Evolutionary conservation across 2,797 vertebrate species (phyloP).

Genomic region (Linurgus olivaceus): DNA sequence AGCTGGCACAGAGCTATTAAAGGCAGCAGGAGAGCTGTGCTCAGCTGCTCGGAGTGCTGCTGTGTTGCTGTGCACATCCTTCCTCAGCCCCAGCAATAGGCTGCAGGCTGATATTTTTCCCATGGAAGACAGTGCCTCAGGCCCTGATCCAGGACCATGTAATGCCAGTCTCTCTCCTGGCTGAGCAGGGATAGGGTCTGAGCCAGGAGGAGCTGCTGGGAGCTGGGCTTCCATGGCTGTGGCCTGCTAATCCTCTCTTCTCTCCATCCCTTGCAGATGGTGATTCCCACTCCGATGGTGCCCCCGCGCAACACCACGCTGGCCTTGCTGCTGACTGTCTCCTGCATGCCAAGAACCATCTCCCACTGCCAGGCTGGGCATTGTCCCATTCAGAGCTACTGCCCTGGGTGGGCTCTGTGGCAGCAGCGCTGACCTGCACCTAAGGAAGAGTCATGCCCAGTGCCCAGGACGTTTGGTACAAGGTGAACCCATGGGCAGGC

Average conservation of each 20-base stretch:
- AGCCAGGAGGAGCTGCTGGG: neutral
- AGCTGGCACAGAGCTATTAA: neutral
- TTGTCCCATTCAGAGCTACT: neutral
- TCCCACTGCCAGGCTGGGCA: neutral
- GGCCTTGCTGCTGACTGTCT: neutral
- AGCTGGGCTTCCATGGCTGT: neutral
- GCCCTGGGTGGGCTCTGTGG: neutral
- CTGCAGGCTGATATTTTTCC: neutral
- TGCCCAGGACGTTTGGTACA: fast-evolving
- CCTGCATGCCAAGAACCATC: neutral
- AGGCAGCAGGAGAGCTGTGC: neutral
- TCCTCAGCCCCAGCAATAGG: neutral
- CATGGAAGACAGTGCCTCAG: neutral
- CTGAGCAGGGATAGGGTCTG: neutral
- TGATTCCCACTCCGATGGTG: fast-evolving
- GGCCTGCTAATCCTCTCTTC: neutral
- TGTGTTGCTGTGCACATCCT: neutral
- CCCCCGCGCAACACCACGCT: neutral
- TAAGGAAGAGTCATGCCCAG: fast-evolving
- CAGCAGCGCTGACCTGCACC: neutral
- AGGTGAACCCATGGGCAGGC: neutral
- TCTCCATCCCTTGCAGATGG: neutral
- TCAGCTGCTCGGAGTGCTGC: neutral
- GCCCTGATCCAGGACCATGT: neutral
- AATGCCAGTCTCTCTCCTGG: neutral